phyloP scores from a whole-genome alignment of 2,888 invertebrate species.

The Tenthredo notha region DNA sequence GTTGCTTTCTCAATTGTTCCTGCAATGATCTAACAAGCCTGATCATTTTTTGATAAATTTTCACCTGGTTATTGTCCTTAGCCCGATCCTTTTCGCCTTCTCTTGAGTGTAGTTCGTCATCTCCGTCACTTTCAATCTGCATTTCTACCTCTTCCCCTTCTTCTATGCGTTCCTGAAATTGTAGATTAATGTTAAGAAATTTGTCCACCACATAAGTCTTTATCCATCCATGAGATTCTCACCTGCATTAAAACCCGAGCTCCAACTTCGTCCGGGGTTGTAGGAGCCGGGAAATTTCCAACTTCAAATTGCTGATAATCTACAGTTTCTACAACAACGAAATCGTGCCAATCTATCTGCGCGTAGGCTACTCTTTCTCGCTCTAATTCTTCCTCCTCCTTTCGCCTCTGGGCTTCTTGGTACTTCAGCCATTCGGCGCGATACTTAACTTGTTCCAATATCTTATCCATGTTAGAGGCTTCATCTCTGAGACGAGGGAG shows the following conservation, averaged over 20 bases:
- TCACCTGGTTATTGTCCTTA: conserved; percentile 79
- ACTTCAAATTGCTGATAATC: conserved; percentile 98
- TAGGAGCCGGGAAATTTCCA: conserved; percentile 97
- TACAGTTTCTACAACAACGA: conserved; percentile 99
- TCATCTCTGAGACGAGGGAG: conserved; percentile 89
- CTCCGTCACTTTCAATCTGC: conserved; percentile 92
- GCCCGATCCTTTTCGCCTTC: conserved; percentile 78
- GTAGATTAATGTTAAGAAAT: neutral
- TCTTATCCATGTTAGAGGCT: conserved; percentile 83
- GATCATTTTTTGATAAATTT: neutral
- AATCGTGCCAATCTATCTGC: conserved; percentile 99
- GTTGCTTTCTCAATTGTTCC: neutral
- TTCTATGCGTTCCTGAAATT: conserved; percentile 84
- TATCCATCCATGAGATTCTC: conserved; percentile 55
- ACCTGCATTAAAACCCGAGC: conserved; percentile 94
- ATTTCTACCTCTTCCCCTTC: conserved; percentile 93
- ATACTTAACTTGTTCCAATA: conserved; percentile 94
- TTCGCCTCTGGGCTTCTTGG: conserved; percentile 94
- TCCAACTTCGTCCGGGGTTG: conserved; percentile 98
- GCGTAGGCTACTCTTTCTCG: conserved; percentile 97
- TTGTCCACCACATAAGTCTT: neutral
- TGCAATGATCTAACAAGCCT: neutral
- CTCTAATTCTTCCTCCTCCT: conserved; percentile 97
- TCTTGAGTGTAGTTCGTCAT: conserved; percentile 81
- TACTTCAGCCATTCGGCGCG: conserved; percentile 98